Evolutionary conservation across 2,797 vertebrate species (phyloP).

Genomic region (Myotis findleyi): DNA sequence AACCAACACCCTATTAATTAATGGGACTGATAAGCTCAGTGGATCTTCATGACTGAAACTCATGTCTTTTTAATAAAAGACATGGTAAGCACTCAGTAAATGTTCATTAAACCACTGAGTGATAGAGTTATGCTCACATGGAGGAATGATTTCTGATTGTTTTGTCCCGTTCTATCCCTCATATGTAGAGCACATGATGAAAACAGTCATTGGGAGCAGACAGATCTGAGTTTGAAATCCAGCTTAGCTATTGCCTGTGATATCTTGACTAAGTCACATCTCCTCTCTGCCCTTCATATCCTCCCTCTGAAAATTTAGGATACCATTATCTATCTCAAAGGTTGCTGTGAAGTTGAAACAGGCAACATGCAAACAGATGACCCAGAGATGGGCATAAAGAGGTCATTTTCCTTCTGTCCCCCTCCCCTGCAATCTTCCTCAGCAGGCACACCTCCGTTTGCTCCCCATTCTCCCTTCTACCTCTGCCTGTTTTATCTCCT

Average conservation of each 20-base stretch:
- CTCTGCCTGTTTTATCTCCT: not conserved
- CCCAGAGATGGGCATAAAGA: not conserved
- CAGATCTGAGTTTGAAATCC: not conserved
- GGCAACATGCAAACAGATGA: not conserved
- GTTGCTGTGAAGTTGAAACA: not conserved
- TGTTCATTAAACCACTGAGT: not conserved
- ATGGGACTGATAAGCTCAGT: not conserved
- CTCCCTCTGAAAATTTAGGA: not conserved
- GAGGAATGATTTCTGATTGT: not conserved
- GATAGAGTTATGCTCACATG: not conserved
- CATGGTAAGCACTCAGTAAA: not conserved
- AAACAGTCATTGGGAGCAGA: not conserved
- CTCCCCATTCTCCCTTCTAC: rapidly evolving
- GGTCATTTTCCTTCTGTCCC: not conserved
- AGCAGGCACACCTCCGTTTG: rapidly evolving
- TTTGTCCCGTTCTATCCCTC: not conserved
- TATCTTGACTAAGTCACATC: not conserved
- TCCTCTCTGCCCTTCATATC: not conserved
- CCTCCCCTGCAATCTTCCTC: not conserved
- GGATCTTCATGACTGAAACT: not conserved
- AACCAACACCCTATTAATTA: not conserved
- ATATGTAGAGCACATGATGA: not conserved
- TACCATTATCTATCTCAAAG: not conserved
- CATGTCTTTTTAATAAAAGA: not conserved
- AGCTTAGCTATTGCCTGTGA: not conserved